These are phyloP conservation scores for Orius laevigatus DNA, from an alignment of 1,140 invertebrate species.

Conservation along the genomic window DNA sequence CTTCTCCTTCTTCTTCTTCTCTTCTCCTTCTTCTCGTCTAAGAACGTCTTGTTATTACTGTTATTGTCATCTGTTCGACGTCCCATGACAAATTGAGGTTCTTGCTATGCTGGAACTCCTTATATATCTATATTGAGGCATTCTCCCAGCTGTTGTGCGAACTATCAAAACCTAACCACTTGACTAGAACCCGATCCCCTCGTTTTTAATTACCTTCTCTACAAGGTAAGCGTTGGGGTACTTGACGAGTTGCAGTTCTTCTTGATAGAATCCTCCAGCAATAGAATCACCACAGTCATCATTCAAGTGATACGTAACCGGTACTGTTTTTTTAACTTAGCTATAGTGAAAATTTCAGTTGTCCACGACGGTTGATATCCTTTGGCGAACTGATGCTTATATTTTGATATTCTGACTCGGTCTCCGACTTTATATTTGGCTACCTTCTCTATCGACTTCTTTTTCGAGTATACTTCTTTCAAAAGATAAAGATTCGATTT, in stretches of 20 bases:
- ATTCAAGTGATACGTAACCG: conserved; percentile 5
- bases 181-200: not conserved
- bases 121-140: no score
- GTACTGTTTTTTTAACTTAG: conserved; percentile 7
- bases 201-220: conserved; percentile 7
- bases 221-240: conserved; percentile 4
- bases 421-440: conserved; percentile 24
- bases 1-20: no score
- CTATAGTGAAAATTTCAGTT: conserved; percentile 23
- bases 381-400: conserved; percentile 21
- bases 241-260: conserved; percentile 7
- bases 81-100: no score
- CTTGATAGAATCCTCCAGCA: conserved; percentile 5
- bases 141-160: not conserved
- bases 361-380: conserved; percentile 23
- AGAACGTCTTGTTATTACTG: no score
- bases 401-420: conserved; percentile 22
- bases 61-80: no score
- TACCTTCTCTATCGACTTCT: conserved; percentile 18
- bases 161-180: conserved; percentile 5
- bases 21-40: no score
- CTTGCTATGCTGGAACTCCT: no score
- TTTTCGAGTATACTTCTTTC: no score
- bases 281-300: not conserved
- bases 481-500: no score